Percentiles rank a stretch among this genome's conserved stretches.
Conservation (phyloP, 2,797 vertebrate genomes). For the Melanogrammus aeglefinus region DNA sequence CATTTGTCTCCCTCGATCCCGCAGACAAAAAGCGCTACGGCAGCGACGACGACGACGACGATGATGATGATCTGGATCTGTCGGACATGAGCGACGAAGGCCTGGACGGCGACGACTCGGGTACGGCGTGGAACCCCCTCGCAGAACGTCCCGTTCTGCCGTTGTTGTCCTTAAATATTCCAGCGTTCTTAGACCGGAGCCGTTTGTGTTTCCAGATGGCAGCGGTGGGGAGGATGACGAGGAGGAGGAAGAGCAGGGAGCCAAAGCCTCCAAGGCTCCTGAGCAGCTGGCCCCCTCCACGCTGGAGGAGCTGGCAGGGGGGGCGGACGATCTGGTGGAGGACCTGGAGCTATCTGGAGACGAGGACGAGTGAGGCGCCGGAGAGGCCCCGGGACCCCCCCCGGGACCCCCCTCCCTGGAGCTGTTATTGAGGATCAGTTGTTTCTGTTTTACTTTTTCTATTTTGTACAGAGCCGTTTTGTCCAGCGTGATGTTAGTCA, state of each 20-base stretch:
- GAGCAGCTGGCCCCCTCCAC: slow-evolving; percentile 71
- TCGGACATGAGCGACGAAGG: slow-evolving; percentile 70
- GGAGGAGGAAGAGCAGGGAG: slow-evolving; percentile 40
- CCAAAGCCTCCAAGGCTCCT: slow-evolving; percentile 48
- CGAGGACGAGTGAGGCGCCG: slow-evolving; percentile 70
- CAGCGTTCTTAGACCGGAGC: neutral
- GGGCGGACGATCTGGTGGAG: slow-evolving; percentile 85
- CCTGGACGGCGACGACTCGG: slow-evolving; percentile 53
- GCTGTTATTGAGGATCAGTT: slow-evolving; percentile 21
- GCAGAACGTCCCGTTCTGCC: too few species aligned
- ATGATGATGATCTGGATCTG: slow-evolving; percentile 63
- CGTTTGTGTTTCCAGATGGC: slow-evolving; percentile 50
- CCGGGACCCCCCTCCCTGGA: slow-evolving; percentile 6
- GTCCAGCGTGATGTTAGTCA: slow-evolving; percentile 38
- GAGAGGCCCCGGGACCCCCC: neutral
- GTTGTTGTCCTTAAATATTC: neutral
- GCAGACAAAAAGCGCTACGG: slow-evolving; percentile 65
- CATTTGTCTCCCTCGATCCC: neutral
- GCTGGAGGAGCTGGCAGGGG: slow-evolving; percentile 81
- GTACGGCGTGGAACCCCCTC: slow-evolving; percentile 27
- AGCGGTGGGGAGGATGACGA: slow-evolving; percentile 28
- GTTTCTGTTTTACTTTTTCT: slow-evolving; percentile 30
- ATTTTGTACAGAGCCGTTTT: slow-evolving; percentile 46
- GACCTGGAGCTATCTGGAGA: slow-evolving; percentile 89
- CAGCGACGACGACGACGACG: slow-evolving; percentile 59